Evolutionary conservation across 1,140 invertebrate genomes (phyloP).

Genomic region (Plectrocnemia conspersa): DNA sequence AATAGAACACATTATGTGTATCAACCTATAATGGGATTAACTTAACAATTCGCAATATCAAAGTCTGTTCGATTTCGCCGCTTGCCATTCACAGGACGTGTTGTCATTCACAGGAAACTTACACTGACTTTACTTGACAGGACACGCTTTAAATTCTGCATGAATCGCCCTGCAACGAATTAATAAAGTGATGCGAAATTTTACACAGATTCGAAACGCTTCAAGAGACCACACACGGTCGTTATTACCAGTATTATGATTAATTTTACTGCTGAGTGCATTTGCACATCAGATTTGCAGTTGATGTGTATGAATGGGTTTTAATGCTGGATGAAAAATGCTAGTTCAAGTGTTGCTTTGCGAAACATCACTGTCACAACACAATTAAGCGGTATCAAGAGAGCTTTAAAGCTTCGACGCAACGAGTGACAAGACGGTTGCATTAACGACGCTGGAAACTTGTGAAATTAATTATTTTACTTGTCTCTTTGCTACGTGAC

Average conservation of each 20-base stretch:
- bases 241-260: neutral
- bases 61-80: conserved; percentile 9
- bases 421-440: conserved; percentile 12
- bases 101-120: too few relatives aligned
- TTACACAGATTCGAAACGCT: neutral
- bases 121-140: conserved; percentile 13
- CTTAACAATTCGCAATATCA: too few relatives aligned
- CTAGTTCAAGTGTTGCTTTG: conserved; percentile 15
- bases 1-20: too few relatives aligned
- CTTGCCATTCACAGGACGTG: conserved; percentile 7
- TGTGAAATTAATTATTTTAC: too few relatives aligned
- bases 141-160: conserved; percentile 16
- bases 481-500: too few relatives aligned
- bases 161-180: conserved; percentile 2
- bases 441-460: conserved; percentile 12
- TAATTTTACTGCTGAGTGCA: neutral
- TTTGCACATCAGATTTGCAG: neutral
- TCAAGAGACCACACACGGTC: conserved; percentile 9
- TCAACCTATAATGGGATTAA: too few relatives aligned
- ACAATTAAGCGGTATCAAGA: conserved; percentile 25
- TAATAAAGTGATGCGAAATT: conserved; percentile 9
- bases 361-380: conserved; percentile 25
- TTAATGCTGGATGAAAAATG: conserved; percentile 14
- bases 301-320: too few relatives aligned
- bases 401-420: conserved; percentile 12